Percentiles rank a stretch among this genome's conserved stretches.
Evolutionary conservation across 2,113 vertebrate genomes (phyloP).

Genomic region (Phylloscopus whistleri): DNA sequence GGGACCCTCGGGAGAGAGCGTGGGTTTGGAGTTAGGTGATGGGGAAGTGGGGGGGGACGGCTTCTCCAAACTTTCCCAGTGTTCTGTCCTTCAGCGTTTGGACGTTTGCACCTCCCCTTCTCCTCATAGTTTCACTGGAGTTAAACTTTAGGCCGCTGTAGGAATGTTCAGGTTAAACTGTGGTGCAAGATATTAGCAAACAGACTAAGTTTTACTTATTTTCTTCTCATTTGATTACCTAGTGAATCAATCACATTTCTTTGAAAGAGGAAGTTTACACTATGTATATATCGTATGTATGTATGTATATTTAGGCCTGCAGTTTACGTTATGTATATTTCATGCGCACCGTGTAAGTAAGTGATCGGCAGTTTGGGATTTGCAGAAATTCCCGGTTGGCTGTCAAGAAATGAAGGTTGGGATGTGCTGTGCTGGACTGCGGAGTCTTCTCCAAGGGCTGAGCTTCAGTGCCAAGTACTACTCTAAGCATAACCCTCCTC

Average conservation of each 20-base stretch:
- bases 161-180: not conserved
- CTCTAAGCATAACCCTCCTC: not conserved
- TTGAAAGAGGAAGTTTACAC: not conserved
- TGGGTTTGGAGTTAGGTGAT: rapidly evolving
- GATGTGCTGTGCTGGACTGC: conserved; percentile 8
- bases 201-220: too few species aligned
- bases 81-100: not conserved
- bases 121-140: too few species aligned
- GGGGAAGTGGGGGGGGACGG: rapidly evolving
- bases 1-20: too few species aligned
- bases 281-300: not conserved
- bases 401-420: not conserved
- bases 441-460: conserved; percentile 42
- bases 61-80: not conserved
- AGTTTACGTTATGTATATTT: not conserved
- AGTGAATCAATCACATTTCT: not conserved
- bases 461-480: not conserved
- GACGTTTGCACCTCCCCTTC: too few species aligned
- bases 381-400: not conserved
- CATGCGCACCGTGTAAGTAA: not conserved
- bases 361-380: not conserved
- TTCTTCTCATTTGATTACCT: not conserved
- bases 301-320: not conserved
- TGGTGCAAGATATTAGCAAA: too few species aligned
- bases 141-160: rapidly evolving